Base-by-base conservation (phyloP, 2,797 vertebrate species). In the Hybognathus amarus region DNA sequence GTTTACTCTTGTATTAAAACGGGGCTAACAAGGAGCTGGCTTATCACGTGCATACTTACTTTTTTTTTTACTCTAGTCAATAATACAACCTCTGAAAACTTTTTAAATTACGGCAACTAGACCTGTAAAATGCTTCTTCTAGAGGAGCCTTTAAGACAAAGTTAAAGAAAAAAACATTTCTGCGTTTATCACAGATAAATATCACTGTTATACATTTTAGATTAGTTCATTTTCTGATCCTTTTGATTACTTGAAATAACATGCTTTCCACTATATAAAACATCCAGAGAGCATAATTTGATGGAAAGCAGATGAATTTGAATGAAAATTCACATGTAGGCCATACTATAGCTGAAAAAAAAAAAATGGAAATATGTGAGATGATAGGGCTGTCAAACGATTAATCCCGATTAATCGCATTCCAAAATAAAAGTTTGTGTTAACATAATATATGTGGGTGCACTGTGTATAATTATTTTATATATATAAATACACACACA, bases 1-100 rank as follows among this genome's bases (percentile, higher is more conserved):
- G 24, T 47, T 73, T 70, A 79, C 67, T 88, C 81, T 82, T 70
- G 70, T 45, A 77, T n/a, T 81, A 33, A 78, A 64, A 47, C 1
- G 12, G 24, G 11, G 40, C 27, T n/a, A 22, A 45, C 50, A n/a
- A 56, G 59, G 33, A 50, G 59, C 38, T 77, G 40, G 59, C 76
- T 78, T 47, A 27, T 47, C 38, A 47, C 10, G 1, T 77, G 54
- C 17, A 64, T 77, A 1, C 13, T 8, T 7, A 33, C 2, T 56
- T 6, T 40, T 75, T 20, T 52, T 20, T 56, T 33, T 38, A 56
- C 24, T 11, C 20, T 38, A 38, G 9, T 52, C 47, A 52, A 73
- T 47, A 36, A n/a, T 69, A 40, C 38, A 15, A 33, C 11, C 70
- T 54, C 18, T 52, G 30, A 73, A 15, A 73, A 73, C 27, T 0